Conservation (phyloP, 2,888 invertebrate genomes). For the Oxyteleia sp. region DNA sequence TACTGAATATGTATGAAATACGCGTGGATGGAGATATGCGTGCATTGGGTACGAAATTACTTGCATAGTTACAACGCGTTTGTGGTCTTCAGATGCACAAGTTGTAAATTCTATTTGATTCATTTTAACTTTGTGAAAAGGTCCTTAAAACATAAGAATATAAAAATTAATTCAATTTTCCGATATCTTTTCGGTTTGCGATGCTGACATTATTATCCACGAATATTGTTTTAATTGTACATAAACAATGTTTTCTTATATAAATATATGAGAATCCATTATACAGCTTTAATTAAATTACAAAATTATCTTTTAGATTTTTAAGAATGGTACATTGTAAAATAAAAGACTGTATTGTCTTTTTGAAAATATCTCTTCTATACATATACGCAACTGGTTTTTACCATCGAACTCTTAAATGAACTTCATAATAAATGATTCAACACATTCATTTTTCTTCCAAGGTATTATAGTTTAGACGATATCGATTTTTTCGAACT, state of each 20-base stretch:
- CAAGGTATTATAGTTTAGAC: neutral
- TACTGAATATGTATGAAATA: conserved; percentile 3
- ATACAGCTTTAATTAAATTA: too few species aligned
- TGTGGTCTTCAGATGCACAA: neutral
- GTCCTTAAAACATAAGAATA: too few species aligned
- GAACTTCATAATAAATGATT: conserved; percentile 39
- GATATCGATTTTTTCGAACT: conserved; percentile 24
- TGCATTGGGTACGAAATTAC: conserved; percentile 7
- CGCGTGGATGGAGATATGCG: conserved; percentile 11
- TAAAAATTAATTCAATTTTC: too few species aligned
- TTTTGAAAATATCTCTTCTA: neutral
- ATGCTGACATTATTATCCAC: too few species aligned
- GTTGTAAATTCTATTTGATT: neutral
- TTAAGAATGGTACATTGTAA: neutral
- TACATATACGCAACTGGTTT: neutral
- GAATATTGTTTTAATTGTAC: too few species aligned
- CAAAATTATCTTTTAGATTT: too few species aligned
- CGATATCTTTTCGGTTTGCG: too few species aligned
- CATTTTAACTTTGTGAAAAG: too few species aligned
- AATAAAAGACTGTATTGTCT: neutral
- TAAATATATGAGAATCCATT: too few species aligned
- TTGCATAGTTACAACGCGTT: conserved; percentile 1
- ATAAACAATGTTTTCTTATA: too few species aligned
- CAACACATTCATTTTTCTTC: conserved; percentile 44
- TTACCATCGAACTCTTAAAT: conserved; percentile 5